Base-by-base conservation (phyloP, 2,797 vertebrate genomes). In the Ceryle rudis region DNA sequence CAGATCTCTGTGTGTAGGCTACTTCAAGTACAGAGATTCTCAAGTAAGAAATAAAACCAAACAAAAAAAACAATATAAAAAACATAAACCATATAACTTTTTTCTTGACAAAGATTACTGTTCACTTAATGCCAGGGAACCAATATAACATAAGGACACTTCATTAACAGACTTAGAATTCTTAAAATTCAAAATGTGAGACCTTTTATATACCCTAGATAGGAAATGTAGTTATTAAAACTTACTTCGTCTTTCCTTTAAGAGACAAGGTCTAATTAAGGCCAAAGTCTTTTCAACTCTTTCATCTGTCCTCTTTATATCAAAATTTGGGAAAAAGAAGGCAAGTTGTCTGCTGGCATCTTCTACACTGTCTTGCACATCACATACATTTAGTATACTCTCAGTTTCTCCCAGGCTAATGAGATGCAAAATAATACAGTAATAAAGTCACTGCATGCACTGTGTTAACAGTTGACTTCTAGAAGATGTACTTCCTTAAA, bases 291-390 rank as follows among this genome's bases (percentile, higher is more conserved):
- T 98, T 95, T 97, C 97, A 73, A 8, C 6, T 0, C 5, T 10
- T 57, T 91, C 20, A 7, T 93, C 93, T 66, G 14, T 26, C 14
- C 7, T 46, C 31, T 47, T 19, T 41, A 5, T 39, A 84, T 72
- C 35, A 92, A 97, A 97, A 89, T 97, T 75, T 22, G 98, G 98
- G 35, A 98, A 98, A 80, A 98, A 98, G 62, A 97, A 96, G 17
- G 96, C 97, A 37, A 98, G 95, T n/a, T 98, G 89, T 75, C 94
- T 97, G 86, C 96, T 96, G 62, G 97, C 97, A 62, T 96, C 93
- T 84, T 95, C 91, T 19, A 77, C 2, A 23, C 94, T 87, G 25
- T 98, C 96, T 52, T 98, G 94, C 49, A 97, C 15, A 51, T 98
- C 94, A 44, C 97, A 98, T 72, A 95, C 8, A 42, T 95, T 92